Percentiles rank a stretch among this genome's conserved stretches.
Conservation (phyloP, 2,113 vertebrate genomes). For the Pachycephala philippinensis region DNA sequence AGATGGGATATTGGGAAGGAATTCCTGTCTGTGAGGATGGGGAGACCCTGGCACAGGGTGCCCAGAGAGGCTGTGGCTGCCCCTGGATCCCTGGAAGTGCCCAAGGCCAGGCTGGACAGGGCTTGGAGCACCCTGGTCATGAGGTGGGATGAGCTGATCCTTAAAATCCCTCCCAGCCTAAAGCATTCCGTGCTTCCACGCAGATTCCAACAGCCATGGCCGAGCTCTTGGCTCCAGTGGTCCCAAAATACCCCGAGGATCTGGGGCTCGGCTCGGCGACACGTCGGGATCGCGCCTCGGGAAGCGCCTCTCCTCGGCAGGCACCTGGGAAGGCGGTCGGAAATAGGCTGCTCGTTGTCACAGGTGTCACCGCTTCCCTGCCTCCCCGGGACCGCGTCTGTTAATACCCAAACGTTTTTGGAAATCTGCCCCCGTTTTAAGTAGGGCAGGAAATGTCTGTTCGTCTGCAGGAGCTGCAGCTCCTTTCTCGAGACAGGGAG, state of each 20-base stretch:
- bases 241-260: background rate
- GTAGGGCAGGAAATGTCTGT: background rate
- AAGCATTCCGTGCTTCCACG: rapidly evolving
- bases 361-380: background rate
- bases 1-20: background rate
- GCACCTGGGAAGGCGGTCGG: rapidly evolving
- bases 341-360: background rate
- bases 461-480: background rate
- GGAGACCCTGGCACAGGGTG: background rate
- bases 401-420: background rate
- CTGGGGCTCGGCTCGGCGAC: rapidly evolving
- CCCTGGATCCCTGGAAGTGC: background rate
- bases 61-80: background rate
- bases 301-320: background rate
- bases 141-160: background rate
- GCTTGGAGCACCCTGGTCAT: rapidly evolving
- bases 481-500: background rate
- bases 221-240: background rate
- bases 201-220: rapidly evolving
- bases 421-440: constrained; percentile 23
- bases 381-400: background rate
- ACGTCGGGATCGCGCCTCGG: background rate
- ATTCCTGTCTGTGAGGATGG: background rate
- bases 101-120: rapidly evolving
- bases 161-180: background rate